Evolutionary conservation across 2,113 vertebrate genomes (phyloP).

Genomic region (Chiloscyllium plagiosum): DNA sequence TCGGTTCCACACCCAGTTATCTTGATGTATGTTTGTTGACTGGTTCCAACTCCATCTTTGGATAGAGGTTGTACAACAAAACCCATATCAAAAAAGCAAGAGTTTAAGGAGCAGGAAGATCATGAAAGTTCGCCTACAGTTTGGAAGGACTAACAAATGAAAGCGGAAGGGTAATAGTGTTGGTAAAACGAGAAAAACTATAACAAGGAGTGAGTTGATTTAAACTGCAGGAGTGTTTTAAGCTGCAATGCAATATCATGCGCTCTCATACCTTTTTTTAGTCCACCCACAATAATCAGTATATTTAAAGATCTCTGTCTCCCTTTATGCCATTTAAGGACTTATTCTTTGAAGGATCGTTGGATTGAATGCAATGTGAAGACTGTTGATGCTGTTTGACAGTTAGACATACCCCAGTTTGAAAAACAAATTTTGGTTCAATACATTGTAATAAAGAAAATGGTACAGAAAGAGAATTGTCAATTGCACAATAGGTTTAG

Average conservation of each 20-base stretch:
- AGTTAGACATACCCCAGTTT: background rate
- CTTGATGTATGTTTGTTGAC: background rate
- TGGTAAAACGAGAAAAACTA: background rate
- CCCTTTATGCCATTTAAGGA: background rate
- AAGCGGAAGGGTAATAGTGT: background rate
- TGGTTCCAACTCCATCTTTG: too few species aligned
- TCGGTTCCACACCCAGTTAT: background rate
- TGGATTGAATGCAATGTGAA: background rate
- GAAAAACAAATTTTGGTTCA: background rate
- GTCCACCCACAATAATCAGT: background rate
- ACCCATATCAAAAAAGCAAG: background rate
- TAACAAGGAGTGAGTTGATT: background rate
- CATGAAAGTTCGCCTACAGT: background rate
- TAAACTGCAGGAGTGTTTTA: too few species aligned
- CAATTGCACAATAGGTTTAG: background rate
- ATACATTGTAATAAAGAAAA: background rate
- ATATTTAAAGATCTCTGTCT: background rate
- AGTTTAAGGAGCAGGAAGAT: background rate
- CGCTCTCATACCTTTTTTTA: background rate
- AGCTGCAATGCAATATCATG: background rate
- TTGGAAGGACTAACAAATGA: background rate
- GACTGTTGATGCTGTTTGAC: background rate
- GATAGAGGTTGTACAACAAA: background rate
- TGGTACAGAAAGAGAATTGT: background rate
- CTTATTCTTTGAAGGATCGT: background rate